These are phyloP conservation scores for Hermaeophaga mercurialis DNA, from an alignment of 2,888 invertebrate species.

Conservation along the genomic window DNA sequence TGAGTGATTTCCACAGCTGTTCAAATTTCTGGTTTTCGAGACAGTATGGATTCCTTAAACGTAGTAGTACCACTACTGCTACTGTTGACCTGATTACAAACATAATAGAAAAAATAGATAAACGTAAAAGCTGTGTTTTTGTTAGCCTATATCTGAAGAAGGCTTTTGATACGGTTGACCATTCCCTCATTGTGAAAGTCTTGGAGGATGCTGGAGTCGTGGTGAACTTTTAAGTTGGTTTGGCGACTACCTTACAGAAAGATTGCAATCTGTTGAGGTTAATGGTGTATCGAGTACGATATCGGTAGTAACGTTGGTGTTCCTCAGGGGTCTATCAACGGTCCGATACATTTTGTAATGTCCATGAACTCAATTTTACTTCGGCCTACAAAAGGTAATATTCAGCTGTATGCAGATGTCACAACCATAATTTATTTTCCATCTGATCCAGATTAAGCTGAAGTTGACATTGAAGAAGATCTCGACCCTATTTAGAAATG, in stretches of 20 bases:
- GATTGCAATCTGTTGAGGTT: background rate
- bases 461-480: background rate
- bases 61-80: background rate
- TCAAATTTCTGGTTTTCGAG: background rate
- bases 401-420: conserved; percentile 2
- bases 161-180: background rate
- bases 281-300: background rate
- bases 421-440: background rate
- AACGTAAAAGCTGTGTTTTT: background rate
- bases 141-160: background rate
- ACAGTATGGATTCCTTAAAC: background rate
- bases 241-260: background rate
- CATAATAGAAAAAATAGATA: background rate
- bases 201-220: background rate
- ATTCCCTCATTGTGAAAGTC: background rate
- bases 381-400: background rate
- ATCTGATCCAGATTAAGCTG: background rate
- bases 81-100: background rate
- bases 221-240: background rate
- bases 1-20: background rate
- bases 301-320: background rate
- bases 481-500: background rate
- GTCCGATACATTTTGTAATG: background rate
- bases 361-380: background rate
- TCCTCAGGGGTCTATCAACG: conserved; percentile 5